A percentile compares a stretch with the other conserved stretches of the same genome.
phyloP scores from a whole-genome alignment of 2,113 vertebrate genomes.

The Chiloscyllium plagiosum region DNA sequence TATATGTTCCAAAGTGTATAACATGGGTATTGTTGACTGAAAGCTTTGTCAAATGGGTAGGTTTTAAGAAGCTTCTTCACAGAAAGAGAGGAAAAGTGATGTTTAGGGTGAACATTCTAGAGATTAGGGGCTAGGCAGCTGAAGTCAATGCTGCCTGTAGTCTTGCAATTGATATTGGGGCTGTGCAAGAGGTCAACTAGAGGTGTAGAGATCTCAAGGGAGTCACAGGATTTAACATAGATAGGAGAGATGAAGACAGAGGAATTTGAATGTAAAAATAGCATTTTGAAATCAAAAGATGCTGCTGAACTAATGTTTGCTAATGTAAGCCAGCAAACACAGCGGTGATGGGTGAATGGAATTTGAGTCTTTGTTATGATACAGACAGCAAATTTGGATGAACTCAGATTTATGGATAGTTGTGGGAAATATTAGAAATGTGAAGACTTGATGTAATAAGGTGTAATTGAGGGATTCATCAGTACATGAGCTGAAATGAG shows the following conservation, averaged over 20 bases:
- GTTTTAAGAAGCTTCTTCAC: neutral
- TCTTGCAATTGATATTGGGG: neutral
- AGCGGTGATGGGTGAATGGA: neutral
- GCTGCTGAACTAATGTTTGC: neutral
- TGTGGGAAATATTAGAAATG: neutral
- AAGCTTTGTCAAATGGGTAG: neutral
- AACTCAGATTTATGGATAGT: neutral
- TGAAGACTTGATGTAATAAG: neutral
- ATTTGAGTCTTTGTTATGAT: neutral
- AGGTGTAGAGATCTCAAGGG: neutral
- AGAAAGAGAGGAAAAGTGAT: neutral
- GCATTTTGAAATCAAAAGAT: neutral
- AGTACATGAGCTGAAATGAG: neutral
- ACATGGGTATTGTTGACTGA: neutral
- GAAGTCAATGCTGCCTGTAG: neutral
- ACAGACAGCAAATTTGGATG: neutral
- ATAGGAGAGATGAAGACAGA: neutral
- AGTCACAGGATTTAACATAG: neutral
- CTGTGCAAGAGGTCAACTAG: neutral
- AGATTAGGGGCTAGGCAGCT: neutral
- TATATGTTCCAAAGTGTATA: neutral
- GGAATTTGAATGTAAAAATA: no score
- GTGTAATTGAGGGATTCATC: neutral
- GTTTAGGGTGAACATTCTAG: neutral
- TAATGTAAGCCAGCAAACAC: neutral